A percentile compares a stretch with the other conserved stretches of the same genome.
Evolutionary conservation across 2,797 vertebrate species (phyloP).

Genomic region (Chelmon rostratus): DNA sequence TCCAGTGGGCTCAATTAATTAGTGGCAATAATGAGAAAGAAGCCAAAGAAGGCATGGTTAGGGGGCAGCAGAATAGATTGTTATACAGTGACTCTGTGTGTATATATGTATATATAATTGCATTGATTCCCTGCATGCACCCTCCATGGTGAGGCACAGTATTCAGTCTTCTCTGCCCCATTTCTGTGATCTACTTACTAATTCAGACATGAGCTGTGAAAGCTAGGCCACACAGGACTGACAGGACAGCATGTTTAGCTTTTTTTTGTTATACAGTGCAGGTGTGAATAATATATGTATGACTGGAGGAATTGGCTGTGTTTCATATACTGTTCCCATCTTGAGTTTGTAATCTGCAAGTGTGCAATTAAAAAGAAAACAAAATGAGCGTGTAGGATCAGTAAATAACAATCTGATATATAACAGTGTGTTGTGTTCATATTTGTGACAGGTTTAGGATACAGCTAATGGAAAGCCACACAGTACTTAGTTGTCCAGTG

Average conservation of each 20-base stretch:
- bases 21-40: not conserved
- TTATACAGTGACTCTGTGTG: not conserved
- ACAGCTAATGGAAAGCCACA: not conserved
- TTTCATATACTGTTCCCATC: no score
- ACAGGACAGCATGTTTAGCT: not conserved
- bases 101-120: no score
- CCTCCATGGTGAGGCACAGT: no score
- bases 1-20: not conserved
- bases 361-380: no score
- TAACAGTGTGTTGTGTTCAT: not conserved
- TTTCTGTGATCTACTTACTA: constrained; percentile 51
- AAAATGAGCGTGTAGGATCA: not conserved
- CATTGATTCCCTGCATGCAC: no score
- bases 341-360: no score
- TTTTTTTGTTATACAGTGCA: no score
- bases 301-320: no score
- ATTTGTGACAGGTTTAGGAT: not conserved
- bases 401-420: not conserved
- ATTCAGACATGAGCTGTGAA: constrained; percentile 25
- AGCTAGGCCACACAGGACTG: constrained; percentile 16
- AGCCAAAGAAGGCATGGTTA: not conserved
- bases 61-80: not conserved
- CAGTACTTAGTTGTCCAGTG: not conserved
- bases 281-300: no score
- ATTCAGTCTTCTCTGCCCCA: constrained; percentile 3